These are phyloP conservation scores for Struthio camelus DNA, from an alignment of 2,113 vertebrate species.

Conservation along the genomic window DNA sequence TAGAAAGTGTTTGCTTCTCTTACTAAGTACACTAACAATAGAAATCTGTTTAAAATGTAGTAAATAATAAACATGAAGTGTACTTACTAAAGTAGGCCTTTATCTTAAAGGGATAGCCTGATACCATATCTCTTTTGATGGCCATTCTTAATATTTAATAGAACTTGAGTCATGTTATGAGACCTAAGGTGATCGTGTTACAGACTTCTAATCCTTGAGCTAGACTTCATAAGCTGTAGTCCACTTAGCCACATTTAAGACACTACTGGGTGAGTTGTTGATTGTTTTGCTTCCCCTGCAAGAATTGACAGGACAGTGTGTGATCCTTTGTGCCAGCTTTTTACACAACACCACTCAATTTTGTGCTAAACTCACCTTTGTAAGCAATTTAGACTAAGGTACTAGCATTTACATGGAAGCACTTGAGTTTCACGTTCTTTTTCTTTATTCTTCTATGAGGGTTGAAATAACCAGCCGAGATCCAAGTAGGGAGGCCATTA, in stretches of 20 bases:
- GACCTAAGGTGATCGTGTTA: neutral
- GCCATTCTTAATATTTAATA: neutral
- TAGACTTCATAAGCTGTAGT: neutral
- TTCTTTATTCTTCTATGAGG: neutral
- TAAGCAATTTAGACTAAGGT: neutral
- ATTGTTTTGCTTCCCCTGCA: neutral
- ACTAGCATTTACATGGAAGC: neutral
- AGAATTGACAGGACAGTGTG: rapidly evolving
- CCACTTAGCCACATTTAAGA: neutral
- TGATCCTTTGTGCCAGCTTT: neutral
- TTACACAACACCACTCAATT: too few relatives aligned
- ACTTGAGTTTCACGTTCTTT: neutral
- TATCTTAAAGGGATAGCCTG: neutral
- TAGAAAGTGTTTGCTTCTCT: neutral
- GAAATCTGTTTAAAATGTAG: neutral
- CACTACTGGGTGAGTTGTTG: neutral
- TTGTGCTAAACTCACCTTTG: neutral
- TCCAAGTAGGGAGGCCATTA: neutral
- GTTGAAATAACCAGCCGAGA: neutral
- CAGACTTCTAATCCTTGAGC: neutral
- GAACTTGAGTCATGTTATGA: too few relatives aligned
- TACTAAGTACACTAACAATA: neutral
- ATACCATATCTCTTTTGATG: neutral
- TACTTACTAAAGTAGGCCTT: neutral
- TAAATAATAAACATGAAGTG: neutral